Base-by-base conservation (phyloP, 2,888 invertebrate genomes). In the Sphecodes monilicornis region DNA sequence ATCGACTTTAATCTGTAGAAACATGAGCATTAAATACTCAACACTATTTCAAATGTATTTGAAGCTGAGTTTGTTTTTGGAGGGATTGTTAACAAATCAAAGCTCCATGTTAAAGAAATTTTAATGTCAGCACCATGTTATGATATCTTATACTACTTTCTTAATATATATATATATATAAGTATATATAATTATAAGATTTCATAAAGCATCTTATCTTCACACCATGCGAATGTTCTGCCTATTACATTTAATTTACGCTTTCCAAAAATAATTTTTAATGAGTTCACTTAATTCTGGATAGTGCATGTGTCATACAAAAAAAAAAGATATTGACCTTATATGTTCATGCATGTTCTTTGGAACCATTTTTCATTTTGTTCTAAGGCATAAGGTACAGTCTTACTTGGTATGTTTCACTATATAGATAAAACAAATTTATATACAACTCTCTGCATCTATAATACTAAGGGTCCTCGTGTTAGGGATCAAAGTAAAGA, bases 251-350 rank as follows among this genome's bases (percentile, higher is more conserved):
- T 85, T 81, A 69, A 76, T 78, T 87, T 81, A 57, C 50, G 85
- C 76, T 82, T 88, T 70, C 64, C 54, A 68, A 76, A 80, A 68
- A 78, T 60, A 77, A 50, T 70, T 82, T 70, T 78, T 72, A 29
- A 68, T 80, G 74, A 60, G 70, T 80, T 84, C 46, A 78, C 80
- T 82, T 54, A 36, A 72, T 68, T 79, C 66, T 85, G 72, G 72
- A 82, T 88, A 88, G 73, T 86, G 90, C 90, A 90, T 90, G 90
- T 72, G 76, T 81, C 77, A 85, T 72, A 85, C 29, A 66, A 36
- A 71, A 41, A 70, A 43, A 73, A 26, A 72, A 75, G 54, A 78
- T 87, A 80, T 74, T 64, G 57, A 80, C 82, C 80, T 86, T 77
- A 76, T 72, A 60, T 84, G 79, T 88, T 81, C 76, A 64, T 82